phyloP scores from a whole-genome alignment of 2,113 vertebrate genomes.

The Ophthalmolycus amberensis region DNA sequence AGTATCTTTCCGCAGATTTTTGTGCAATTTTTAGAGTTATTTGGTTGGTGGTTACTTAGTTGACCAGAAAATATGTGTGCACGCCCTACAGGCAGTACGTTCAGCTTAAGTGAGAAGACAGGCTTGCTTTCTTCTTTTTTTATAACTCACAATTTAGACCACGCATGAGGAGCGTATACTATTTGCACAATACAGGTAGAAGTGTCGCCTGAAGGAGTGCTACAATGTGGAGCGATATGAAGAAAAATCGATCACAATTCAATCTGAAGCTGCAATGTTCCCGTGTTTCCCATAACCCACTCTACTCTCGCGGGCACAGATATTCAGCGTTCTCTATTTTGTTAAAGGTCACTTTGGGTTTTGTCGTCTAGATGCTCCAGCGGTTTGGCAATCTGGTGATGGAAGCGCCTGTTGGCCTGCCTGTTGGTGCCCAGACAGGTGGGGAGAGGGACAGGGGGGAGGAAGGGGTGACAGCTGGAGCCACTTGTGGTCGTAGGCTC shows the following conservation, averaged over 20 bases:
- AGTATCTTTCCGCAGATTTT: neutral
- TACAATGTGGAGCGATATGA: conserved; percentile 1
- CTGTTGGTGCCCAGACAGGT: conserved; percentile 39
- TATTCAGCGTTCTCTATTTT: conserved; percentile 40
- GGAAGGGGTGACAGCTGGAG: conserved; percentile 54
- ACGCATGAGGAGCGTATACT: neutral
- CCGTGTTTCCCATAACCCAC: conserved; percentile 31
- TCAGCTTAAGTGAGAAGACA: neutral
- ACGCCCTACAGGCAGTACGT: neutral
- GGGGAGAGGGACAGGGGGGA: neutral
- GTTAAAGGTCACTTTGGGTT: conserved; percentile 74
- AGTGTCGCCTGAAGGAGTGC: conserved; percentile 20
- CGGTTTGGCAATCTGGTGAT: conserved; percentile 68
- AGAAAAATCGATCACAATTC: conserved; percentile 45
- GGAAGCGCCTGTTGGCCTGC: conserved; percentile 57
- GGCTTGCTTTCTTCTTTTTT: neutral
- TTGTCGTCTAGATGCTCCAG: conserved; percentile 60
- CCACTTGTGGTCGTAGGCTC: conserved; percentile 44
- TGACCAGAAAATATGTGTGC: neutral
- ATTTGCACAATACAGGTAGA: conserved; percentile 6
- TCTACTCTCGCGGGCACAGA: conserved; percentile 11
- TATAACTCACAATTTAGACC: neutral
- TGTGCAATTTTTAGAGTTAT: no score
- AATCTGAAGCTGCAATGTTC: conserved; percentile 44
- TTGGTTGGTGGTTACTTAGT: neutral